Base-by-base conservation (phyloP, 2,888 invertebrate species). In the Hofmannophila pseudospretella region DNA sequence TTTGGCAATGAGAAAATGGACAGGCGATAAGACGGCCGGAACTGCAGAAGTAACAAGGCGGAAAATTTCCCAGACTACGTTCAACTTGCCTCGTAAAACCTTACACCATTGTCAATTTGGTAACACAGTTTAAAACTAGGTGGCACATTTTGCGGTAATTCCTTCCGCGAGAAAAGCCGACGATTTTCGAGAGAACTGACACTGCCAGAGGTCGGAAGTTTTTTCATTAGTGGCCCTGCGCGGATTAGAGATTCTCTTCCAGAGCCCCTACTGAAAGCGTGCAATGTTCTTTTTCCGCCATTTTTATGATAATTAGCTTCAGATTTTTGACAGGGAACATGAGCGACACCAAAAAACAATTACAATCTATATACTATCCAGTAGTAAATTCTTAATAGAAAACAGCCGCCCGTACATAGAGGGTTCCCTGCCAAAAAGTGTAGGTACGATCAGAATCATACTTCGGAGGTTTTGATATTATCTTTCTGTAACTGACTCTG, bases 141-240 rank as follows among this genome's bases (percentile, higher is more conserved):
- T 32, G 41, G 29, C 28, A 31, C 27, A 38, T 37, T 41, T 35
- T 20, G 36, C 36, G 20, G 23, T 38, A 36, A 36, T 42, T 32
- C 35, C 20, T 34, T 34, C 23, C 22, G 31, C 25, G 42, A 33
- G 39, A 33, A 41, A 47, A 56, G 45, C 50, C 44, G 43, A 40
- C 47, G 43, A 47, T 51, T 56, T 31, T 47, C 39, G 35, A 41
- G 49, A 41, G 39, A 52, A 54, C 54, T 53, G 56, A 55, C 56
- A 54, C 35, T 37, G 42, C 35, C 48, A 44, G 51, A 39, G 49
- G 51, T 51, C 41, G 52, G 47, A 60, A 62, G 54, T 63, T 65
- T 63, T 63, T 63, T 65, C 58, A 63, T 63, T 59, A 62, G 53
- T 45, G 47, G 30, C 41, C 45, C 39, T 39, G 34, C 43, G 46